Base-by-base conservation (phyloP, 2,888 invertebrate species). In the Cantharis lateralis region DNA sequence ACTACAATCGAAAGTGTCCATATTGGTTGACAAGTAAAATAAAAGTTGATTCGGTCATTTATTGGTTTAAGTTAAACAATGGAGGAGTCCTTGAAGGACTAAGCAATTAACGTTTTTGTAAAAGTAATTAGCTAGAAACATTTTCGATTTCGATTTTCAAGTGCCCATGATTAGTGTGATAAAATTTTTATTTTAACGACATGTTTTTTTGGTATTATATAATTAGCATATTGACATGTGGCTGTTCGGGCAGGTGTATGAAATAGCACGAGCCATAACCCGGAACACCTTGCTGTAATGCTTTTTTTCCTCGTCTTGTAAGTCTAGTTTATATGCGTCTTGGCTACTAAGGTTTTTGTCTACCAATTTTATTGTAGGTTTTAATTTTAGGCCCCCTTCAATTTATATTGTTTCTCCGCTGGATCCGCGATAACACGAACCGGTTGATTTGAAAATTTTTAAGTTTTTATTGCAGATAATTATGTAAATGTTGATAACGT, bases 151-250 rank as follows among this genome's bases (percentile, higher is more conserved):
- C 48, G 48, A 48, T 48, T 48, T 48, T 48, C 48, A 48, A 48
- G 48, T 48, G 48, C 48, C 48, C 48, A 24, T 66, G 64, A 66
- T 66, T 66, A 66, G 64, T 66, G 18, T 66, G 24, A 66, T 77
- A 77, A 77, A 74, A 74, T 71, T 71, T 71, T 24, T 77, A 77
- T 74, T 77, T 74, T 73, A 72, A 18, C 24, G 74, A 76, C 78
- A 76, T 71, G 76, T 80, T 75, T 79, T 78, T 78, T 76, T 80
- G 75, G 76, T 81, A 80, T 81, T 80, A 83, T 82, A 81, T 82
- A 82, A 86, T 86, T 86, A 85, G 83, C 86, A 86, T 86, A 86
- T 85, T 83, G 84, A 85, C 86, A 86, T 85, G 84, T 86, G 86
- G 78, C 68, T 75, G 72, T 82, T 78, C 79, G 77, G 79, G 83